phyloP scores from a whole-genome alignment of 1,140 invertebrate genomes.

The Ceratitis capitata region DNA sequence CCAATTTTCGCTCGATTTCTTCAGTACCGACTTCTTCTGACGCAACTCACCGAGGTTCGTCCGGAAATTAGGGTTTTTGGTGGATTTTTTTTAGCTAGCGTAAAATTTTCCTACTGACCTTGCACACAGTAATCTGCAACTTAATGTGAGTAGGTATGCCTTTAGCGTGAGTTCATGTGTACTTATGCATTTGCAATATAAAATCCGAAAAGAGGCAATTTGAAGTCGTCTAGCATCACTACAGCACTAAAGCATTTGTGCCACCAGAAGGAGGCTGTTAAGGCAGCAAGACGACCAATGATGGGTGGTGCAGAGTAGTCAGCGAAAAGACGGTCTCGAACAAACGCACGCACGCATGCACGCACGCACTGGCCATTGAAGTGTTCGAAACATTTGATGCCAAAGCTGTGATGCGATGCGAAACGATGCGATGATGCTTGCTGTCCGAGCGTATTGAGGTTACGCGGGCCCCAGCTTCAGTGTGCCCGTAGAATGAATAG shows the following conservation, averaged over 20 bases:
- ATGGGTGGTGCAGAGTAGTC: too few relatives aligned
- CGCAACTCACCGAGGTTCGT: too few relatives aligned
- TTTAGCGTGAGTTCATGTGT: background rate
- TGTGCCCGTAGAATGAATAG: background rate
- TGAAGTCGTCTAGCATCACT: background rate
- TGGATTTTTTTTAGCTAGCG: too few relatives aligned
- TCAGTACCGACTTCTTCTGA: too few relatives aligned
- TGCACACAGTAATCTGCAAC: background rate
- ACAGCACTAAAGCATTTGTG: background rate
- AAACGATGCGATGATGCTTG: background rate
- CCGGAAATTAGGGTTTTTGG: too few relatives aligned
- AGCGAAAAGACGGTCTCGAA: background rate
- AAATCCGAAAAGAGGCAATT: constrained; percentile 13
- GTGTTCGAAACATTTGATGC: background rate
- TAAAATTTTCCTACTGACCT: background rate
- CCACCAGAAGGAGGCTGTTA: too few relatives aligned
- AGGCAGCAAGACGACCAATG: too few relatives aligned
- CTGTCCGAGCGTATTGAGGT: constrained; percentile 24
- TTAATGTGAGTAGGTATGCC: background rate
- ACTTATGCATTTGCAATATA: background rate
- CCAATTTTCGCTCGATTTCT: too few relatives aligned
- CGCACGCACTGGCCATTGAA: constrained; percentile 5
- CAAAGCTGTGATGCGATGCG: background rate
- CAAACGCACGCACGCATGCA: too few relatives aligned
- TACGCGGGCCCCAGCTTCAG: background rate